phyloP scores from a whole-genome alignment of 2,797 vertebrate genomes.

The Hypotaenidia philippensis region DNA sequence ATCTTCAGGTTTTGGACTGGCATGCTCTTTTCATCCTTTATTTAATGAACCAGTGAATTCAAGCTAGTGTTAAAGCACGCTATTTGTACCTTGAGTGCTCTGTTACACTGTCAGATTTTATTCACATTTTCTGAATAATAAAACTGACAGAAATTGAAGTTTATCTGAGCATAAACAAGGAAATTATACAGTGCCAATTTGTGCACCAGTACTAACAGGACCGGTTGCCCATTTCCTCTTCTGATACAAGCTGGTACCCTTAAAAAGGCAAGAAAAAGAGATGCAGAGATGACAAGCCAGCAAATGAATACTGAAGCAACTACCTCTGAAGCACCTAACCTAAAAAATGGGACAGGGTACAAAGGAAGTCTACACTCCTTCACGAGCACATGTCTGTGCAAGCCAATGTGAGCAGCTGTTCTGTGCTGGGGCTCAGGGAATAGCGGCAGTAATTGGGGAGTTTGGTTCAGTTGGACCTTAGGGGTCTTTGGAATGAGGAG shows the following conservation, averaged over 20 bases:
- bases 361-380: neutral
- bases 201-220: neutral
- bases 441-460: neutral
- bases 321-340: neutral
- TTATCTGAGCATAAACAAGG: constrained; percentile 5
- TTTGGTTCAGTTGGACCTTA: constrained; percentile 50
- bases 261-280: neutral
- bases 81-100: neutral
- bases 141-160: constrained; percentile 7
- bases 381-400: neutral
- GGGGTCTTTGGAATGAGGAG: constrained; percentile 48
- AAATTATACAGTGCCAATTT: neutral
- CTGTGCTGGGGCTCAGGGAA: neutral
- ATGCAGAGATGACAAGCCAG: neutral
- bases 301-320: neutral
- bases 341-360: neutral
- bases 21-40: neutral
- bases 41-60: neutral
- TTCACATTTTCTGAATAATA: neutral
- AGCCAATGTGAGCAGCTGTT: constrained; percentile 25
- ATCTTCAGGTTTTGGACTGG: neutral
- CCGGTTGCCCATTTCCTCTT: neutral
- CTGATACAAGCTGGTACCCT: neutral
- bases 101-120: neutral
- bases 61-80: neutral